Evolutionary conservation across 2,797 vertebrate species (phyloP).

Genomic region (Coranthus polyacanthus): DNA sequence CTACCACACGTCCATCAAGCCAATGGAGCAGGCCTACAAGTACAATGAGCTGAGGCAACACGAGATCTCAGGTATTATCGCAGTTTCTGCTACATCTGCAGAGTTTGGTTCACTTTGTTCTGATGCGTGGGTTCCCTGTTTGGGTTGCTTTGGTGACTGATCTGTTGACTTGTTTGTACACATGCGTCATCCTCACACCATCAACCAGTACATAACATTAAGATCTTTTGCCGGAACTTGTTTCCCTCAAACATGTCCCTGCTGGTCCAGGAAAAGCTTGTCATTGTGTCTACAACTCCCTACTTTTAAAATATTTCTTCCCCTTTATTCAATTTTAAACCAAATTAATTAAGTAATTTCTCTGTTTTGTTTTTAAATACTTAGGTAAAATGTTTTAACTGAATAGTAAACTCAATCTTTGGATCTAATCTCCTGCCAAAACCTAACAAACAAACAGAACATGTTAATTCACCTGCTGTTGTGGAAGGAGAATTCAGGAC

Average conservation of each 20-base stretch:
- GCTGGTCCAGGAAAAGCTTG: too few relatives aligned
- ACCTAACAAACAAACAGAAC: too few relatives aligned
- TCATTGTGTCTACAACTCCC: too few relatives aligned
- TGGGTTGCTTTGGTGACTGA: slow-evolving; percentile 58
- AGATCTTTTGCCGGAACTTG: not conserved
- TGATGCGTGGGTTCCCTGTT: slow-evolving; percentile 57
- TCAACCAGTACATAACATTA: slow-evolving; percentile 4
- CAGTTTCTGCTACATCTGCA: not conserved
- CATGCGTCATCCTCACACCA: slow-evolving; percentile 21
- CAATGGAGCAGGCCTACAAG: slow-evolving; percentile 97
- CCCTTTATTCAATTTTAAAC: not conserved
- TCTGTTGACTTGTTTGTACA: slow-evolving; percentile 48
- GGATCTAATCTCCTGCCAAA: too few relatives aligned
- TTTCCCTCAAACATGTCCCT: too few relatives aligned
- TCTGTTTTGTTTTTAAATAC: too few relatives aligned
- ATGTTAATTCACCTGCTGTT: too few relatives aligned
- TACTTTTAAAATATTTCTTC: slow-evolving; percentile 6
- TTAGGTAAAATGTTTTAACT: too few relatives aligned
- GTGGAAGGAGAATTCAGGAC: too few relatives aligned
- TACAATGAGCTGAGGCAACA: slow-evolving; percentile 98
- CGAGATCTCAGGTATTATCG: slow-evolving; percentile 93
- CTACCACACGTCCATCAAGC: slow-evolving; percentile 95
- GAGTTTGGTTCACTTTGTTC: slow-evolving; percentile 12
- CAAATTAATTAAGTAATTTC: too few relatives aligned
- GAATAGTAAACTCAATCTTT: too few relatives aligned